Conservation (phyloP, 1,140 invertebrate species). For the Leptinotarsa undecemlineata region DNA sequence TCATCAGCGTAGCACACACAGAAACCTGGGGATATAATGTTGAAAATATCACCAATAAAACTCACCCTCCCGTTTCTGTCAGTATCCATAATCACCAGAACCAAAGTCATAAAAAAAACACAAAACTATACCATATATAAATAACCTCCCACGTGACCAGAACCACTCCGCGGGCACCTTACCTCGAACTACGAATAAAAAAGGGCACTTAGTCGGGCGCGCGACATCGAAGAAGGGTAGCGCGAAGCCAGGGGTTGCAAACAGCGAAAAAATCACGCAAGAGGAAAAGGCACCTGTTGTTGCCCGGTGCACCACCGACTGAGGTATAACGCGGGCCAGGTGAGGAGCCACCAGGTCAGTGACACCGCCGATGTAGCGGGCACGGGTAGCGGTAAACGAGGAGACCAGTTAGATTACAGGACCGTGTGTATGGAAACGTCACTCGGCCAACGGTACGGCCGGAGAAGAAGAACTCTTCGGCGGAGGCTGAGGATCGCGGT, state of each 20-base stretch:
- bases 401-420: constrained; percentile 53
- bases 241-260: background rate
- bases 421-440: constrained; percentile 46
- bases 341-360: constrained; percentile 52
- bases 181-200: background rate
- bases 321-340: constrained; percentile 47
- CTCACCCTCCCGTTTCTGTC: background rate
- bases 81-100: background rate
- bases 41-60: background rate
- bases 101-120: background rate
- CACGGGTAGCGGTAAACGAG: constrained; percentile 48
- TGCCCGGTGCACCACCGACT: constrained; percentile 51
- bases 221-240: background rate
- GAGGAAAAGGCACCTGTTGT: constrained; percentile 49
- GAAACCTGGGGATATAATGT: no score
- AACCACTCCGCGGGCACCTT: background rate
- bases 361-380: constrained; percentile 49
- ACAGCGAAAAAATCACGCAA: background rate
- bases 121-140: no score
- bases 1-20: no score
- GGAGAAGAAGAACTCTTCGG: background rate
- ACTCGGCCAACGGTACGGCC: constrained; percentile 12
- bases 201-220: background rate
- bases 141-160: background rate
- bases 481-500: constrained; percentile 1